These are phyloP conservation scores for Eupelmus urozonus DNA, from an alignment of 2,888 invertebrate genomes.

Conservation along the genomic window DNA sequence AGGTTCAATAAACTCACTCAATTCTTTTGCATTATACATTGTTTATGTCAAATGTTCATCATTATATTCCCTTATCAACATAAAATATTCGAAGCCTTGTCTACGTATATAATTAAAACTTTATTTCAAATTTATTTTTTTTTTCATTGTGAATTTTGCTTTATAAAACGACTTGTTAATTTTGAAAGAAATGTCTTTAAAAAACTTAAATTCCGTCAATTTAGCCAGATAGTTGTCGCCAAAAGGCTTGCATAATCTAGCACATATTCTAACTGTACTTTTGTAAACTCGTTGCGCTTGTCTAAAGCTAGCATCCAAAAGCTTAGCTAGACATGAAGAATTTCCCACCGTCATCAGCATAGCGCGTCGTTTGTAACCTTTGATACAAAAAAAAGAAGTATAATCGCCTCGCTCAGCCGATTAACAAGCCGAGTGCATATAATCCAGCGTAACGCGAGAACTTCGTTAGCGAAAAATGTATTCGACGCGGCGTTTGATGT, in stretches of 20 bases:
- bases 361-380: not conserved
- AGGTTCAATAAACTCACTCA: constrained; percentile 45
- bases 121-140: not conserved
- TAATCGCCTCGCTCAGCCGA: not conserved
- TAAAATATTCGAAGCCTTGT: constrained; percentile 41
- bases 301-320: too few species aligned
- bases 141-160: too few species aligned
- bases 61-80: constrained; percentile 44
- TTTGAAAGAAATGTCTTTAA: not conserved
- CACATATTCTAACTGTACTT: too few species aligned
- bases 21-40: constrained; percentile 39
- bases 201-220: too few species aligned
- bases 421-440: constrained; percentile 22
- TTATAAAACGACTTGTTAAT: too few species aligned
- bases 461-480: constrained; percentile 1
- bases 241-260: too few species aligned
- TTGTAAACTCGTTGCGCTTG: too few species aligned
- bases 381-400: not conserved
- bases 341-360: too few species aligned
- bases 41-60: constrained; percentile 26
- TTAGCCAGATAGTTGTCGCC: too few species aligned
- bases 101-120: constrained; percentile 12
- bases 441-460: not conserved
- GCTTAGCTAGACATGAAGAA: too few species aligned
- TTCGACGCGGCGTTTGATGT: not conserved